phyloP scores from a whole-genome alignment of 2,797 vertebrate genomes.

The Anisognathus igniventris region DNA sequence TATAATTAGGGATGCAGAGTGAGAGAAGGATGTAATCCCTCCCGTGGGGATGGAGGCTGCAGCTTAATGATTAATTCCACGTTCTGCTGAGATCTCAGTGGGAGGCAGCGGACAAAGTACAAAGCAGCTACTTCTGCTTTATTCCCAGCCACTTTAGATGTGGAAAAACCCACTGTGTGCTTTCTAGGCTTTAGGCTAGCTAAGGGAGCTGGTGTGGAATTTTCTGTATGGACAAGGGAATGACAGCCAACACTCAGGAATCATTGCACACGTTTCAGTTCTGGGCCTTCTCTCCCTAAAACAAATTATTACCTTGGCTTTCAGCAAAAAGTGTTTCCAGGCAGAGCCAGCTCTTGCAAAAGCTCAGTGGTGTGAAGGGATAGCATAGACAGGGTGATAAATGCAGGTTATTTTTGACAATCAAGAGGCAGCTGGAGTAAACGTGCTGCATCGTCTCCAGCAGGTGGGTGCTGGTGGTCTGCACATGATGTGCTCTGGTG shows the following conservation, averaged over 20 bases:
- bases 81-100: not conserved
- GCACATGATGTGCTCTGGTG: accelerated
- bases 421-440: not conserved
- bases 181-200: not conserved
- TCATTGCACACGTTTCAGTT: accelerated
- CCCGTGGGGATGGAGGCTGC: not conserved
- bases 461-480: not conserved
- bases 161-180: not conserved
- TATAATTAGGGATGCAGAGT: not conserved
- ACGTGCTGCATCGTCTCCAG: not conserved
- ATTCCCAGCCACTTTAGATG: not conserved
- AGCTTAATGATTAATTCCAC: slow-evolving; percentile 55
- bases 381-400: not conserved
- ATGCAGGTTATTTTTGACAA: not conserved
- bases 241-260: not conserved
- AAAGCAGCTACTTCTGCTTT: slow-evolving; percentile 2
- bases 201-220: not conserved
- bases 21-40: not conserved
- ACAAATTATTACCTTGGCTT: not conserved
- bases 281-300: not conserved
- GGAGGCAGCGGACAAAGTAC: slow-evolving; percentile 28
- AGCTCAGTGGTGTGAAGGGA: not conserved
- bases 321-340: not conserved
- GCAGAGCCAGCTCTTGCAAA: not conserved
- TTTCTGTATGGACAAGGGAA: not conserved